Percentiles rank a stretch among this genome's conserved stretches.
Conservation (phyloP, 1,140 invertebrate genomes). For the Drosophila ogumai region DNA sequence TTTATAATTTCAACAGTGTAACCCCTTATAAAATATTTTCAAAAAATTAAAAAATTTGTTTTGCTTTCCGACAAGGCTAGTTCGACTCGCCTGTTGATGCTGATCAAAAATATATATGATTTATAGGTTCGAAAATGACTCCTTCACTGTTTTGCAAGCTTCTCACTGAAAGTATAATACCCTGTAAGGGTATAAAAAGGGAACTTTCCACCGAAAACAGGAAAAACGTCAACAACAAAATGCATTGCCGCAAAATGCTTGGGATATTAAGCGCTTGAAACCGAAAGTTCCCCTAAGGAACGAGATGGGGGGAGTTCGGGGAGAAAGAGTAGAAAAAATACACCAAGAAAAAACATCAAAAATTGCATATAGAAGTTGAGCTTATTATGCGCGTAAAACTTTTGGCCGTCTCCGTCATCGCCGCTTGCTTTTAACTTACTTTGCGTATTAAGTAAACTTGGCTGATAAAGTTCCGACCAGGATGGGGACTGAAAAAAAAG, state of each 20-base stretch:
- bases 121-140: no score
- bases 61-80: no score
- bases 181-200: neutral
- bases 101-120: no score
- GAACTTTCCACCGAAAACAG: constrained; percentile 31
- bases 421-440: constrained; percentile 69
- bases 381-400: constrained; percentile 81
- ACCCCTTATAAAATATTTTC: no score
- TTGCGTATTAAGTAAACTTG: constrained; percentile 83
- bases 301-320: neutral
- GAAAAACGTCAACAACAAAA: constrained; percentile 25
- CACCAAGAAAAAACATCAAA: constrained; percentile 37
- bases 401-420: constrained; percentile 42
- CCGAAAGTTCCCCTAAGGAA: constrained; percentile 51
- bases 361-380: constrained; percentile 67
- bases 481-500: neutral
- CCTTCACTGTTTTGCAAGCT: no score
- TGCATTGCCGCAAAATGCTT: constrained; percentile 30
- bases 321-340: neutral
- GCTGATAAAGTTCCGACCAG: constrained; percentile 70
- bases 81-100: no score
- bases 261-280: constrained; percentile 56
- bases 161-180: no score
- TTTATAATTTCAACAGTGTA: no score
- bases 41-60: no score